Base-by-base conservation (phyloP, 2,797 vertebrate genomes). In the Acrossocheilus fasciatus region DNA sequence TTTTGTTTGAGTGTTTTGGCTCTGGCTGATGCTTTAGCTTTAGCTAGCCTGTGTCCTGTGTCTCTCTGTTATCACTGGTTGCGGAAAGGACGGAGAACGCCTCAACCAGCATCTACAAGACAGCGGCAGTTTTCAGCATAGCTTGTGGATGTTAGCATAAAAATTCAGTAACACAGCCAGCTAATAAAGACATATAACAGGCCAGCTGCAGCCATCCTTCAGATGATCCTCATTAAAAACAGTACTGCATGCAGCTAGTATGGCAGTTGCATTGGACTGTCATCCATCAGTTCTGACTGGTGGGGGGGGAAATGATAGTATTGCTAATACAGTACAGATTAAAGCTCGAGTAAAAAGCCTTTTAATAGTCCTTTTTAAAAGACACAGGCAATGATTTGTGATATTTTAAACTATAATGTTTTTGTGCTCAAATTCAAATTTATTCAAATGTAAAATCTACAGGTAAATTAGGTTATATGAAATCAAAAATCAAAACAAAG, bases 1-100 rank as follows among this genome's bases (percentile, higher is more conserved):
- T 72, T 73, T 80, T 30, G 59, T 64, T 85, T 64, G 26, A 7
- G 76, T 72, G 52, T 20, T 62, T 72, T 59, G 68, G 39, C 66
- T 85, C 41, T 9, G 62, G 62, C 17, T 70, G 76, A 85, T 80
- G 84, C 68, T 85, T 85, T 85, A 85, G 84, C 84, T 73, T 73
- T 72, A 82, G 81, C 81, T 85, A 80, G 66, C 52, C 14, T 18
- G 82, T 62, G 66, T 80, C 76, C 75, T 62, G 6, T 20, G 50
- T 59, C 14, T 73, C 52, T 85, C 66, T 79, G 4, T 70, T 81
- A 69, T 54, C 47, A 15, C 45, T 54, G 66, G 52, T 72, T 80
- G 84, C 76, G 52, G 84, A 50, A 72, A 78, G 66, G 62, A 57
- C 64, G 17, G 45, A 57, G n/a, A 47, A 47, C 45, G 10, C 26